phyloP scores from a whole-genome alignment of 2,113 vertebrate genomes.

The Chinchilla lanigera region DNA sequence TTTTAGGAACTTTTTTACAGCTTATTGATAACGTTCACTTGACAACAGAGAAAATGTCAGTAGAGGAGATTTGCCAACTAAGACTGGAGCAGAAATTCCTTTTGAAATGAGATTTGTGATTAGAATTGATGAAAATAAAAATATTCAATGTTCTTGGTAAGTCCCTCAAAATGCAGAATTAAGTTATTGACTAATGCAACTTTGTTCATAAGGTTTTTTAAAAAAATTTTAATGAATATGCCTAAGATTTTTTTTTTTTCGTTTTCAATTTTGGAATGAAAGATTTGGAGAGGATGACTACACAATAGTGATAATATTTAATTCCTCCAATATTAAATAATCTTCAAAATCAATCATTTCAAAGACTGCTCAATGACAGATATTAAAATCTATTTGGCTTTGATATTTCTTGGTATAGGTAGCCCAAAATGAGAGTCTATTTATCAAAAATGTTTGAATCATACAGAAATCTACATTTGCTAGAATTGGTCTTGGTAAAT shows the following conservation, averaged over 20 bases:
- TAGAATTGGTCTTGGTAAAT: neutral
- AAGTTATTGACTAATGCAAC: neutral
- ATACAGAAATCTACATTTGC: neutral
- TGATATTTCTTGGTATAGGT: neutral
- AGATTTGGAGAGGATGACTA: neutral
- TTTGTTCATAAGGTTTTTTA: neutral
- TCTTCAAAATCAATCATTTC: neutral
- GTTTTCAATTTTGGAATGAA: neutral
- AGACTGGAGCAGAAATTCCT: constrained; percentile 1
- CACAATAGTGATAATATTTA: neutral
- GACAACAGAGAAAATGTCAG: constrained; percentile 58
- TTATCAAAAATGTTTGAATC: neutral
- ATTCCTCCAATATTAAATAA: neutral
- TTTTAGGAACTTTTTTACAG: constrained; percentile 66
- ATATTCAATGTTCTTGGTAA: neutral
- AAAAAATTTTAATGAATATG: neutral
- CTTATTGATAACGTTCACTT: constrained; percentile 61
- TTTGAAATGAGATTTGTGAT: neutral
- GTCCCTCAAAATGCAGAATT: neutral
- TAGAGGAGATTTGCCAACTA: constrained; percentile 65
- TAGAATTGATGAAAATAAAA: neutral
- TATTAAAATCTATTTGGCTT: neutral
- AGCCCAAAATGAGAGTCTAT: neutral
- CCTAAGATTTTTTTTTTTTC: neutral
- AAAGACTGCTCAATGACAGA: neutral